Evolutionary conservation across 2,888 invertebrate species (phyloP).

Genomic region (Mechanitis mazaeus): DNA sequence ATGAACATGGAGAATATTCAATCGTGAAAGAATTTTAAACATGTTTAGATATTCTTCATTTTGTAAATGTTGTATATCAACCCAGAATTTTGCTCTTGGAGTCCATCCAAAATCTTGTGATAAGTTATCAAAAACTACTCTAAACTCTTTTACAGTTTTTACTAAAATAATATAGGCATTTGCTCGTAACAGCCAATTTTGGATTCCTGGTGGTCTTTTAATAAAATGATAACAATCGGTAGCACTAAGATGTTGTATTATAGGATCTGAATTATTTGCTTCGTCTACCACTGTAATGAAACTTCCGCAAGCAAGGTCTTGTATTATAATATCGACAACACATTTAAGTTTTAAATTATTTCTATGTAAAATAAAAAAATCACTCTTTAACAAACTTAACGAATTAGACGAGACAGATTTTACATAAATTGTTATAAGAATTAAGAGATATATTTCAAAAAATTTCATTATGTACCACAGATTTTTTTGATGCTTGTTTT

Average conservation of each 20-base stretch:
- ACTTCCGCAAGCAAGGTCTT: slow-evolving; percentile 12
- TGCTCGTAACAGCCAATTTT: slow-evolving; percentile 36
- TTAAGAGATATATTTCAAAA: background rate
- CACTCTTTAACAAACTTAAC: background rate
- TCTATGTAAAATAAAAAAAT: background rate
- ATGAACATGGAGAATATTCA: slow-evolving; percentile 41
- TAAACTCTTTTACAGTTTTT: slow-evolving; percentile 34
- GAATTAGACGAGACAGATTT: background rate
- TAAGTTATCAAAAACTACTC: slow-evolving; percentile 34
- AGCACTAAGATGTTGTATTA: slow-evolving; percentile 33
- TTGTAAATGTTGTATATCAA: slow-evolving; percentile 28
- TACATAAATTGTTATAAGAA: background rate
- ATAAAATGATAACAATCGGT: slow-evolving; percentile 38
- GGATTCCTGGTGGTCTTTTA: slow-evolving; percentile 32
- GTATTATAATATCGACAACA: background rate
- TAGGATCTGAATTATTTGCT: slow-evolving; percentile 5
- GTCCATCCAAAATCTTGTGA: slow-evolving; percentile 43
- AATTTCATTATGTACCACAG: background rate
- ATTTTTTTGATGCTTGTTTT: no score
- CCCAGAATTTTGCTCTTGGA: slow-evolving; percentile 43
- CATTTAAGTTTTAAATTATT: background rate
- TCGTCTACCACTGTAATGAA: slow-evolving; percentile 13
- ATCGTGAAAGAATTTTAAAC: slow-evolving; percentile 37
- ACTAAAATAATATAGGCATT: slow-evolving; percentile 43
- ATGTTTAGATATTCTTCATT: slow-evolving; percentile 29